phyloP scores from a whole-genome alignment of 2,888 invertebrate genomes.

The Zootermopsis nevadensis region DNA sequence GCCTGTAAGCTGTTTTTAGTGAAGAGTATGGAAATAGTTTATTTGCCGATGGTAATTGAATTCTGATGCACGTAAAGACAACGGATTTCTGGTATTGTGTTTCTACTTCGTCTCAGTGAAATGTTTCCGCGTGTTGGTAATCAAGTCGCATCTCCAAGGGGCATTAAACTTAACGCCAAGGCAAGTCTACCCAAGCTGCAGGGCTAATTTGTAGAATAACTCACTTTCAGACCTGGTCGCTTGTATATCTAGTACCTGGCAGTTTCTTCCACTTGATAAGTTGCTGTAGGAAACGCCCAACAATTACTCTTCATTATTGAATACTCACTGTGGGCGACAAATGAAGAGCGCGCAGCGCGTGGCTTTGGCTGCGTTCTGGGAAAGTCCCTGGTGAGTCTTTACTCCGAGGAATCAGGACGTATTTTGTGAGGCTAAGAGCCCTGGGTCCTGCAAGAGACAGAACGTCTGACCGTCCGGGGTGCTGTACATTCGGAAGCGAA shows the following conservation, averaged over 20 bases:
- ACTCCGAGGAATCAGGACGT: constrained; percentile 43
- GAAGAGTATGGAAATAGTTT: too few relatives aligned
- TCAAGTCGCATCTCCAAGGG: not conserved
- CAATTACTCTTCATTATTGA: constrained; percentile 41
- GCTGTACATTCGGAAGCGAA: not conserved
- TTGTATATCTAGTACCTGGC: not conserved
- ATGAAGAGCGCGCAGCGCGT: constrained; percentile 37
- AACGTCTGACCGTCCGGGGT: not conserved
- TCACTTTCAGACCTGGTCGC: not conserved
- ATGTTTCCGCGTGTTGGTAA: not conserved
- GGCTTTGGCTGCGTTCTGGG: not conserved
- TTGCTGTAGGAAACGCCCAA: not conserved
- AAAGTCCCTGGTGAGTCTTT: constrained; percentile 40
- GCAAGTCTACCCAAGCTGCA: constrained; percentile 27
- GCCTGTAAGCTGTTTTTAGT: too few relatives aligned
- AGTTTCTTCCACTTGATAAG: not conserved
- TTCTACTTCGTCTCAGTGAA: too few relatives aligned
- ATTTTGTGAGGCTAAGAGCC: constrained; percentile 31
- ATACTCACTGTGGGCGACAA: constrained; percentile 42
- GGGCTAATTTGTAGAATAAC: constrained; percentile 28
- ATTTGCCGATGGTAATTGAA: too few relatives aligned
- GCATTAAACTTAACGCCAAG: constrained; percentile 10
- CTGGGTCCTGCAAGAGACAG: constrained; percentile 3
- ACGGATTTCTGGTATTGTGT: too few relatives aligned
- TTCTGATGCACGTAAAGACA: too few relatives aligned